Evolutionary conservation across 2,113 vertebrate genomes (phyloP).

Genomic region (Struthidea cinerea): DNA sequence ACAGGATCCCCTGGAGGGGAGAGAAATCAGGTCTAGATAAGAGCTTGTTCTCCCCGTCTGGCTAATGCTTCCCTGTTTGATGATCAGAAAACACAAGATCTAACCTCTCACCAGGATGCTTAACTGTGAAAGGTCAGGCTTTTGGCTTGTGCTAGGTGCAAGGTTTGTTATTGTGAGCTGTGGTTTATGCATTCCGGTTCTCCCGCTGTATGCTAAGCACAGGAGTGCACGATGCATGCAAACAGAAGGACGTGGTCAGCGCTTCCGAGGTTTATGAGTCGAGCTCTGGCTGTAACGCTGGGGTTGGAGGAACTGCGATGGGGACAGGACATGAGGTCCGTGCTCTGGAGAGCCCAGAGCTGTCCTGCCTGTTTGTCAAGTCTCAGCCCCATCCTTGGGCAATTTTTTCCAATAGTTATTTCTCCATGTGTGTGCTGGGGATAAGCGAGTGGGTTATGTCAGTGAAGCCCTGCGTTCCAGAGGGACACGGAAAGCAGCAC

Average conservation of each 20-base stretch:
- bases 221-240: background rate
- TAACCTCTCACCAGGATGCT: conserved; percentile 25
- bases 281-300: background rate
- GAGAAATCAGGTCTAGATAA: conserved; percentile 58
- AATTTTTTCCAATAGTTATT: background rate
- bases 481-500: background rate
- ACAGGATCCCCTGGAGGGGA: conserved; percentile 57
- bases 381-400: background rate
- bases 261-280: rapidly evolving
- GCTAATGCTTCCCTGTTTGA: conserved; percentile 46
- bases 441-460: background rate
- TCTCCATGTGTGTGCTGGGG: rapidly evolving
- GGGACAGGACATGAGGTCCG: rapidly evolving
- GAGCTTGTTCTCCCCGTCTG: conserved; percentile 49
- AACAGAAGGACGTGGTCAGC: background rate
- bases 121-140: conserved; percentile 23
- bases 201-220: background rate
- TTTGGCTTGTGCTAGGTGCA: background rate
- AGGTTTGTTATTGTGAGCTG: background rate
- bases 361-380: background rate
- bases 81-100: conserved; percentile 36
- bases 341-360: background rate
- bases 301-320: background rate
- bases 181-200: background rate
- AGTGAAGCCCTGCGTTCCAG: background rate